Base-by-base conservation (phyloP, 2,888 invertebrate species). In the Linnaemya vulpina region DNA sequence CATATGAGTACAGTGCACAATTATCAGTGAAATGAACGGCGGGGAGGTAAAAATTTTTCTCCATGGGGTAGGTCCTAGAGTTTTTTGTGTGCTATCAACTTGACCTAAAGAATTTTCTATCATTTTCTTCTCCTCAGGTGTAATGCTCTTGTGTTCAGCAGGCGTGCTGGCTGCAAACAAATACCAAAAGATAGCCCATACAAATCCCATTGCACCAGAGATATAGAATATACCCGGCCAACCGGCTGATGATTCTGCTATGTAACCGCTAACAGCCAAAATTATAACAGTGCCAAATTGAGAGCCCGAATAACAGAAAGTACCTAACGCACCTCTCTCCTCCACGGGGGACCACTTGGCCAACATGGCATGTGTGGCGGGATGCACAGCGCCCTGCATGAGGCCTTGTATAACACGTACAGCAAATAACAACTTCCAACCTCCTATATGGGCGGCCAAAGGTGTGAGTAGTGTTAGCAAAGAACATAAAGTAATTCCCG, bases 221-320 rank as follows among this genome's bases (percentile, higher is more conserved):
- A 94, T 90, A 89, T 96, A 97, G 92, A 97, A 97, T 80, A 96
- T 95, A 1, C 95, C 94, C 0, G 95, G 95, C 97, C 97, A 97
- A 1, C 96, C 96, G 87, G 94, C 93, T 0, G 92, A 89, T 0
- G 95, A 94, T 2, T 94, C 94, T 0, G 96, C 93, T 67, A 97
- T 93, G 10, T 94, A 93, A 0, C 97, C 97, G 11, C 96, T 95
- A 15, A 95, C 92, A 15, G 96, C 94, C 88, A 97, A 92, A 87
- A 96, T 95, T 1, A 96, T 89, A 0, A 97, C 95, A 4, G 96
- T 96, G n/a, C 97, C 97, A 11, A 97, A 94, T 89, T 96, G 96
- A 4, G 95, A 95, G 53, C 97, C 97, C 62, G 95, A 94, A 89
- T 95, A 95, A 15, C 95, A 94, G 68, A 95, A 94, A 73, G 95